Evolutionary conservation across 53 echinoderm and acorn worm genomes (phyloP).

Genomic region (Temnopleurus reevesii): DNA sequence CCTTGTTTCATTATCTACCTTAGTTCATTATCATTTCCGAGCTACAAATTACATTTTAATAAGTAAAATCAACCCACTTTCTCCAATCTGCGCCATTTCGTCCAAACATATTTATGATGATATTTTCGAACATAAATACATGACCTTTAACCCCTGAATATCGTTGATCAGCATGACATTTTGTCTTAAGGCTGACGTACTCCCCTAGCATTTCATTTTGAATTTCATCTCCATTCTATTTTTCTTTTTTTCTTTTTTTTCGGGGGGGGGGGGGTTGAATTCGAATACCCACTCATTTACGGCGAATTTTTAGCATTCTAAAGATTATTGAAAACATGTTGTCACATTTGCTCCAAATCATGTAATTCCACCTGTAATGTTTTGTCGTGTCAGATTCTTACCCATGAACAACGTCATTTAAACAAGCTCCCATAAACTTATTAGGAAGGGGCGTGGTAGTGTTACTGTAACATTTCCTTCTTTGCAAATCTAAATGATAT

Average conservation of each 20-base stretch:
- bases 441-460: neutral
- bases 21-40: too few relatives aligned
- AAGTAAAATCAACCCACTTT: neutral
- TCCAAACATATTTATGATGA: conserved; percentile 36
- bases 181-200: neutral
- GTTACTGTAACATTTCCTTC: neutral
- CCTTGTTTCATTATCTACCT: too few relatives aligned
- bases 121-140: conserved; percentile 5
- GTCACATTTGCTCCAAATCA: neutral
- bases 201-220: neutral
- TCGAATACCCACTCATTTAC: neutral
- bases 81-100: neutral
- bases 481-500: neutral
- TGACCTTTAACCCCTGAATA: neutral
- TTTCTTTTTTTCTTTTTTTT: neutral
- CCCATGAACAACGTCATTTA: neutral
- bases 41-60: neutral
- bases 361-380: neutral
- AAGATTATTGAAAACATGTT: conserved; percentile 10
- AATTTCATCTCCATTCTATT: too few relatives aligned
- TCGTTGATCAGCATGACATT: conserved; percentile 21
- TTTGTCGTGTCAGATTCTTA: neutral
- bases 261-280: too few relatives aligned
- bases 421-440: neutral
- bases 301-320: conserved; percentile 13